Evolutionary conservation across 2,888 invertebrate species (phyloP), one percentile per base, ranked within the genome.

Genomic region (Ornithoptera priamus): DNA sequence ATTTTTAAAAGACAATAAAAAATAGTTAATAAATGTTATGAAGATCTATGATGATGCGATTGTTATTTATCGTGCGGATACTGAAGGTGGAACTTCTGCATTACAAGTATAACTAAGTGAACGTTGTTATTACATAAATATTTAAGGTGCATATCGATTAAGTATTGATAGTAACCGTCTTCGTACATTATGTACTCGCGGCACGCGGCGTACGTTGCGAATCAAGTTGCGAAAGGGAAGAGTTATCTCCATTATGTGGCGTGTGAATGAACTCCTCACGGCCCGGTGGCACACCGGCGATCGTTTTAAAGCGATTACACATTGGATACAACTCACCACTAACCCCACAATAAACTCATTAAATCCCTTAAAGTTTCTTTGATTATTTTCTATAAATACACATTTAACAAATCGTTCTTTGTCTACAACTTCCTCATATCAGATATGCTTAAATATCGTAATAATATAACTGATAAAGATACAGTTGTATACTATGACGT

Each of bases 181-280:
- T 3, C 63, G 63, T 36, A 12, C 17, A 30, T 36, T 67, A 58
- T 67, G 67, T 63, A 70, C 64, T 60, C 50, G 64, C 68, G 70
- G 60, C 71, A 70, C 24, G 24, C 30, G 30, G 30, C 58, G 62
- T 53, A 65, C 62, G 67, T 71, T 71, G 71, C 72, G 69, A 74
- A 74, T 74, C 69, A 64, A 24, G 71, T 75, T 75, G 73, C 72
- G 72, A 73, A 75, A 75, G 68, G 59, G 39, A 72, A 75, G 74
- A 75, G 74, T 73, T 73, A 75, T 66, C 70, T 65, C 61, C 71
- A 69, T 71, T 71, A 67, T 68, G 69, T 66, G 59, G 63, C 71
- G 75, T 77, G 79, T 76, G 75, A 77, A 79, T 78, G 75, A 75
- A 77, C 75, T 65, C 60, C 65, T 75, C 77, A 79, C 78, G 77